Evolutionary conservation across 2,888 invertebrate species (phyloP), one percentile per base, ranked within the genome.

Genomic region (Helleia helle): DNA sequence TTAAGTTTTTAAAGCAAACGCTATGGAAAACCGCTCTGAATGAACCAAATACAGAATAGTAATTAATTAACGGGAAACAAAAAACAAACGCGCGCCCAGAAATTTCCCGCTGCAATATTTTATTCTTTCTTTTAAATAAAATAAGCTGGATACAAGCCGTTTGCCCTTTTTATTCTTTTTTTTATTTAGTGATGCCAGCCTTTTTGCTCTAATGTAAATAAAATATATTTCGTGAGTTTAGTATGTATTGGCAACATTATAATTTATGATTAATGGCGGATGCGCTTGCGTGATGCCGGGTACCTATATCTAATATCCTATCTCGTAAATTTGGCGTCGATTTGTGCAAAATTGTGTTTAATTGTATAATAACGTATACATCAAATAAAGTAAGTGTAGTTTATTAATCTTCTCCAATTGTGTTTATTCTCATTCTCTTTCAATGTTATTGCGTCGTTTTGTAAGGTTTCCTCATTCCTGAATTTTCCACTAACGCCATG

Each of bases 281-380:
- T 71, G 80, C 83, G 84, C 81, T 77, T 83, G 83, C 83, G 83
- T 83, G 81, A 81, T 81, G 83, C 83, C 83, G 84, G 84, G 68
- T 73, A 72, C 71, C 65, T 79, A 75, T n/a, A n/a, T n/a, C n/a
- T n/a, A n/a, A 70, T 79, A 71, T 71, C 76, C 71, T 70, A 72
- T 62, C 71, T 54, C 62, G 54, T 72, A 77, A 47, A 66, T 71
- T 73, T 71, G 65, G 81, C 79, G 77, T 81, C 77, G 24, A 62
- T 67, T 71, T 69, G 50, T 60, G 62, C 54, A 57, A 62, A 59
- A 67, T 64, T 62, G 60, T 63, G 63, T 69, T 64, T 58, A 55
- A 17, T 37, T 40, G 3, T 40, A 11, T 43, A 27, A 36, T 42
- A 41, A 40, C 40, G 50, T 43, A 38, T 41, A 29, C 15, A 40